A percentile compares a stretch with the other conserved stretches of the same genome.
phyloP scores from a whole-genome alignment of 2,113 vertebrate species.

The Melozone crissalis region DNA sequence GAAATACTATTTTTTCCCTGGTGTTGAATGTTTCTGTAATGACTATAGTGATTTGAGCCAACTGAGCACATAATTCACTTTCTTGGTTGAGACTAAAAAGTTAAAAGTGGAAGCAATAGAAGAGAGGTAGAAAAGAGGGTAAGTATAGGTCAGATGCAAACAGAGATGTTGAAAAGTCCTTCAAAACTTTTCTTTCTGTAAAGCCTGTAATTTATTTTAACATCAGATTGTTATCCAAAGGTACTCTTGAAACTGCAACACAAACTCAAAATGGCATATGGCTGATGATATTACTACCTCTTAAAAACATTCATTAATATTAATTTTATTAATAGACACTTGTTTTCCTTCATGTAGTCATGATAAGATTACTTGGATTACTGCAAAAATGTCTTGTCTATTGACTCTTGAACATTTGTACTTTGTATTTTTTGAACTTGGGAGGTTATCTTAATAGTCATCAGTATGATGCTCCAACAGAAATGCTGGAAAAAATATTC shows the following conservation, averaged over 20 bases:
- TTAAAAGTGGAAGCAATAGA: not conserved
- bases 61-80: not conserved
- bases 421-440: not conserved
- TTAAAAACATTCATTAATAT: not conserved
- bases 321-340: not conserved
- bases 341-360: not conserved
- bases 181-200: not conserved
- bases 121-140: not conserved
- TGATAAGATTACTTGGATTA: not conserved
- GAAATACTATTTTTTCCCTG: slow-evolving; percentile 36
- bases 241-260: not conserved
- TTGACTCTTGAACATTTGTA: not conserved
- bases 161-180: not conserved
- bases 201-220: not conserved
- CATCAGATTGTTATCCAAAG: not conserved
- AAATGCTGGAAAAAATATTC: not conserved
- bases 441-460: not conserved
- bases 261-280: not conserved
- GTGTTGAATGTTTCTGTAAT: slow-evolving; percentile 12
- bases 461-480: not conserved
- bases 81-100: not conserved
- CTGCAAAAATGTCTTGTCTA: not conserved
- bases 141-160: not conserved
- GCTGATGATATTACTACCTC: not conserved
- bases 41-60: not conserved